phyloP scores from a whole-genome alignment of 2,888 invertebrate species.

The Hybos culiciformis region DNA sequence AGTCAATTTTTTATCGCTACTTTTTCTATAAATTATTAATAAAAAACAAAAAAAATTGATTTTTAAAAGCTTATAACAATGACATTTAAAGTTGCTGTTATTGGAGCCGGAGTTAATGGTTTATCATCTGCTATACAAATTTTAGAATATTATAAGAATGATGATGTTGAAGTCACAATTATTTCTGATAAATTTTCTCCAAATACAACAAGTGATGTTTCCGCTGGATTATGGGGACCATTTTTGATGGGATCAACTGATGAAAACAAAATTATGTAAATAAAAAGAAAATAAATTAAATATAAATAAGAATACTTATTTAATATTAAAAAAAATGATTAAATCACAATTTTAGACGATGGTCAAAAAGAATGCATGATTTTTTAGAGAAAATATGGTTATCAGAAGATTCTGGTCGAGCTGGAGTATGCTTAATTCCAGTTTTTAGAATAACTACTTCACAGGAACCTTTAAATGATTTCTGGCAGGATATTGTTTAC shows the following conservation, averaged over 20 bases:
- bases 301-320: neutral
- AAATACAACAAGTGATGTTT: slow-evolving; percentile 61
- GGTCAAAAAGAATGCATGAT: slow-evolving; percentile 47
- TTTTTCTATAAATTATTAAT: too few species aligned
- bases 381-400: slow-evolving; percentile 47
- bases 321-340: neutral
- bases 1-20: too few species aligned
- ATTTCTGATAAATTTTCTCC: slow-evolving; percentile 54
- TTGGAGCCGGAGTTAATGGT: slow-evolving; percentile 66
- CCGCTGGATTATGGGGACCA: slow-evolving; percentile 65
- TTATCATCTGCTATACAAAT: slow-evolving; percentile 53
- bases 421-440: slow-evolving; percentile 39
- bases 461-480: slow-evolving; percentile 21
- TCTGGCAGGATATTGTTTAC: slow-evolving; percentile 37
- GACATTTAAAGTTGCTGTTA: slow-evolving; percentile 29
- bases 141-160: slow-evolving; percentile 40
- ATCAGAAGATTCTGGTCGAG: slow-evolving; percentile 38
- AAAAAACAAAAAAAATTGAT: too few species aligned
- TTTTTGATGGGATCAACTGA: slow-evolving; percentile 47
- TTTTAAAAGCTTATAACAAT: too few species aligned
- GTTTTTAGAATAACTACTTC: slow-evolving; percentile 31
- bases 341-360: slow-evolving; percentile 41
- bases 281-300: neutral
- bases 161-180: slow-evolving; percentile 45
- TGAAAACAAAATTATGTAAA: slow-evolving; percentile 39